phyloP scores from a whole-genome alignment of 1,140 invertebrate species.

The Ceratina australensis region DNA sequence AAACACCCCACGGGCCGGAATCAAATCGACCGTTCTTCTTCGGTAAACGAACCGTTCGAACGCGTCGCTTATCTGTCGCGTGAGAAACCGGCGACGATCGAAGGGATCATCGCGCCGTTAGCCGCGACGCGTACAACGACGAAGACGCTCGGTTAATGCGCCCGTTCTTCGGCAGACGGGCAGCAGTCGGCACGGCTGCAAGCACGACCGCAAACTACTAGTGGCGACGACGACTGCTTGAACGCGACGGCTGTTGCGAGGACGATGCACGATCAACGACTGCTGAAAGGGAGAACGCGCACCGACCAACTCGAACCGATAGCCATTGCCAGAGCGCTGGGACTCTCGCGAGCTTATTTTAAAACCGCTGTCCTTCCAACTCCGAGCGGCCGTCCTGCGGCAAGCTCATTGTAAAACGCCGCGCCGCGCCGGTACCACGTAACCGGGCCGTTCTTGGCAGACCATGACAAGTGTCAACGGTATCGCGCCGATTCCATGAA shows the following conservation, averaged over 20 bases:
- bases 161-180: neutral
- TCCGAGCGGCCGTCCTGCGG: slow-evolving; percentile 46
- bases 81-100: neutral
- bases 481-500: slow-evolving; percentile 12
- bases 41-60: neutral
- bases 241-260: slow-evolving; percentile 64
- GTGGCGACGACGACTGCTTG: slow-evolving; percentile 5
- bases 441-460: slow-evolving; percentile 43
- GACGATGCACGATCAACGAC: slow-evolving; percentile 74
- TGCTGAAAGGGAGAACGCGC: slow-evolving; percentile 63
- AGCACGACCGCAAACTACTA: neutral
- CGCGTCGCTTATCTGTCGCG: neutral
- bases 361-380: slow-evolving; percentile 77
- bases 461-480: slow-evolving; percentile 18
- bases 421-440: slow-evolving; percentile 17
- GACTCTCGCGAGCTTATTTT: slow-evolving; percentile 73
- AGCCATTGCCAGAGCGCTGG: slow-evolving; percentile 70
- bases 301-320: slow-evolving; percentile 53
- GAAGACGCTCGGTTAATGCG: neutral
- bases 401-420: slow-evolving; percentile 33
- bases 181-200: neutral
- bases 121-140: neutral
- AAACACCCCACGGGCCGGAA: slow-evolving; percentile 1
- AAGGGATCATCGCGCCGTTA: neutral
- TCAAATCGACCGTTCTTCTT: neutral